Evolutionary conservation across 2,113 vertebrate species (phyloP), one percentile per base, ranked within the genome.

Genomic region (Alexandromys fortis): DNA sequence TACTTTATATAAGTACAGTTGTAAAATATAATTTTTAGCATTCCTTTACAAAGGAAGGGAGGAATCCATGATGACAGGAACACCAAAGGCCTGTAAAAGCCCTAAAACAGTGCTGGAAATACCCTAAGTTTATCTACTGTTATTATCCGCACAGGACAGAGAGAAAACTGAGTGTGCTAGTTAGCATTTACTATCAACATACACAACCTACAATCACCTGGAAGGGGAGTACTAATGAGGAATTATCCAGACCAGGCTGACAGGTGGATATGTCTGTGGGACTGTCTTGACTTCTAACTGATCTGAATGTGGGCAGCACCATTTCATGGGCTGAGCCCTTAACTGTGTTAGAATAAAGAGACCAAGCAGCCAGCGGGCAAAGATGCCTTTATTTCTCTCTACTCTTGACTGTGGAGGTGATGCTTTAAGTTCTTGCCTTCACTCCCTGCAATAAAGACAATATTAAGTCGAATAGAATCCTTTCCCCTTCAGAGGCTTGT

Each of bases 1-100:
- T 79, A 90, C 49, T 90, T 98, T 92, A 33, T 81, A 92, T 68
- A 26, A 58, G 79, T 55, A 52, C 14, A 7, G 7, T 22, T 94
- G 1, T 94, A 90, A 97, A 96, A 35, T 65, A 89, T n/a, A 91
- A 82, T 86, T 94, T 85, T 55, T 79, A 90, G 55, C 61, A 73
- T 72, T 92, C 85, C 45, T 75, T 96, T 92, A 85, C 35, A 35
- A 49, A 97, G 17, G 42, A 75, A 92, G 2, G 11, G 11, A 19
- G 49, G 68, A 38, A 26, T 86, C 21, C 10, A 78, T 70, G 65
- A 91, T 93, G 82, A 89, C 24, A 86, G 68, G 93, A 86, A 38
- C 52, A 30, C 42, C 52, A 89, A 96, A 79, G 42, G 70, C 67
- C 4, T 49, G 47, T 16, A 33, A 68, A 77, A 92, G 73, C 86